A percentile compares a stretch with the other conserved stretches of the same genome.
Evolutionary conservation across 2,113 vertebrate species (phyloP).

Genomic region (Chlamydotis undulata): DNA sequence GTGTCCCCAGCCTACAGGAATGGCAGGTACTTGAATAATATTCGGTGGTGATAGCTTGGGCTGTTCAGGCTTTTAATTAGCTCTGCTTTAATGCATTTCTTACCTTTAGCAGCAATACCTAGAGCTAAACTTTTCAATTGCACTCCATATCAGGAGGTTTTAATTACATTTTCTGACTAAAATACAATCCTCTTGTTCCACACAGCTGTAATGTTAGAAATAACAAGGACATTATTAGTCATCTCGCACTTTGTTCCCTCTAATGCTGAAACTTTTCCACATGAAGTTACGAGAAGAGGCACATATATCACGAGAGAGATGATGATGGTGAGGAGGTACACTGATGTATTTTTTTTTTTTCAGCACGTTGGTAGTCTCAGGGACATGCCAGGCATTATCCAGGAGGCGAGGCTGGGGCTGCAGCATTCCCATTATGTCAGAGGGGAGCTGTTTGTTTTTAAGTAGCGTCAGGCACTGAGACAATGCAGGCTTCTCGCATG

Average conservation of each 20-base stretch:
- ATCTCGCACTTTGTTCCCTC: background rate
- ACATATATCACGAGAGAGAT: background rate
- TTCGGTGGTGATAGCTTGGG: rapidly evolving
- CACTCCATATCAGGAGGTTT: background rate
- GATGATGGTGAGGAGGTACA: rapidly evolving
- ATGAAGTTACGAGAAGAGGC: background rate
- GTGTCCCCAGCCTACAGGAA: background rate
- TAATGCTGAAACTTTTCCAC: background rate
- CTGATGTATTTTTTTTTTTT: background rate
- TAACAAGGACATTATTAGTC: background rate
- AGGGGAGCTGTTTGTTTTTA: slow-evolving; percentile 26
- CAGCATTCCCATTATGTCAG: slow-evolving; percentile 29
- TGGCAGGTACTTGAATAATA: background rate
- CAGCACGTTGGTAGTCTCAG: rapidly evolving
- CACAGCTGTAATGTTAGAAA: background rate
- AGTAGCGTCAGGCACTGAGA: background rate
- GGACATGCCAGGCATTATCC: background rate
- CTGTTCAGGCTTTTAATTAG: background rate
- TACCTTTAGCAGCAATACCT: background rate
- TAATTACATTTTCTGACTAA: background rate
- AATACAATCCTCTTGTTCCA: background rate
- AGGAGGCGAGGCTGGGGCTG: background rate
- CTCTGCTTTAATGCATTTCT: background rate
- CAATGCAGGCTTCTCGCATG: slow-evolving; percentile 31
- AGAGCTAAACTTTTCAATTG: background rate